Base-by-base conservation (phyloP, 2,888 invertebrate species). In the Allolobophora icterica region DNA sequence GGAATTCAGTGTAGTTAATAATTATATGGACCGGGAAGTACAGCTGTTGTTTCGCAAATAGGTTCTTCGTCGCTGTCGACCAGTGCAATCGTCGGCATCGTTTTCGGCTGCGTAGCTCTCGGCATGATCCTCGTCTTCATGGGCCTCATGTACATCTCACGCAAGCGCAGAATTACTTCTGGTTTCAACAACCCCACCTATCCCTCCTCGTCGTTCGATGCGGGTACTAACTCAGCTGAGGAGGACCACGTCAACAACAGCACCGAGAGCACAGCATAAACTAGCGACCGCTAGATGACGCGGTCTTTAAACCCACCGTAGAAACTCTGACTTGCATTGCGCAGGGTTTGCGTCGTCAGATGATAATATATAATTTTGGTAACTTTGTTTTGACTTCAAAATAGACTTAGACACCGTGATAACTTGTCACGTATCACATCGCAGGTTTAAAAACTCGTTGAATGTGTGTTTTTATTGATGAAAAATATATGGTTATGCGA, bases 81-180 rank as follows among this genome's bases (percentile, higher is more conserved):
- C n/a, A 52, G 89, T n/a, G 89, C 42, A 89, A 89, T 89, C 24
- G 89, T 89, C 52, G 89, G 89, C 52, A 89, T 89, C 38, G 89
- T 89, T 5, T 89, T 89, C 15, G 42, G 45, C 45, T 89, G 89
- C 38, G 52, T 89, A 19, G 89, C 52, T 30, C 42, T 89, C 33
- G 89, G n/a, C 5, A 89, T 89, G 89, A 89, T 52, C 33, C n/a
- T 89, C n/a, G 34, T 52, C 33, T 42, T 89, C 42, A 52, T 42
- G 0, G 89, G 89, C 6, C 89, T 89, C 38, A 42, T 89, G 45
- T 89, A 89, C 45, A 8, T 89, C 45, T 87, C 87, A 35, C 87
- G 87, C 34, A 87, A 87, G 38, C 87, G 87, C 35, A 87, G 87
- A 87, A 87, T 87, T 19, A 87, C 87, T 8, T 5, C 35, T 0